phyloP scores from a whole-genome alignment of 2,113 vertebrate genomes.

The Oophaga pumilio region DNA sequence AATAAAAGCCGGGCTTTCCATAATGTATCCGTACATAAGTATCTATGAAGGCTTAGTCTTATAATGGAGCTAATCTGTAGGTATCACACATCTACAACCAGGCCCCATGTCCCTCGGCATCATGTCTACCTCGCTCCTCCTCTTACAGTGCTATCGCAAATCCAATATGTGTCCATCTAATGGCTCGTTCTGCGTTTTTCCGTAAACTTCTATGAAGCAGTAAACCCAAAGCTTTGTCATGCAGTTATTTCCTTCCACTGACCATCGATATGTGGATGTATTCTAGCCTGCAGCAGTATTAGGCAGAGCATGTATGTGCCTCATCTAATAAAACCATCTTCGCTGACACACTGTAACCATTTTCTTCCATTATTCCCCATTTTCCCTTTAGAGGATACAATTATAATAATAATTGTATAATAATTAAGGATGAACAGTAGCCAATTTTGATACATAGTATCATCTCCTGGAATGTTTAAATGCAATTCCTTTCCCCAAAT shows the following conservation, averaged over 20 bases:
- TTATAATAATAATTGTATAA: no score
- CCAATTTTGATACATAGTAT: background rate
- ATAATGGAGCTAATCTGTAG: background rate
- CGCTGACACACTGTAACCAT: conserved; percentile 21
- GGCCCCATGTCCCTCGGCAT: conserved; percentile 3
- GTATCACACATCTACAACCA: background rate
- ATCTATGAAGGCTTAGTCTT: background rate
- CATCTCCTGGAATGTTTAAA: background rate
- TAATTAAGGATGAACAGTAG: background rate
- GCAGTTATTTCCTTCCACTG: background rate
- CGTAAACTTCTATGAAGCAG: background rate
- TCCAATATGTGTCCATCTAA: background rate
- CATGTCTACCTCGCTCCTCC: background rate
- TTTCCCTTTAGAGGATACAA: background rate
- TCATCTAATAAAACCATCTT: background rate
- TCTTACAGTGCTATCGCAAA: conserved; percentile 23
- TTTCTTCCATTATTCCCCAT: conserved; percentile 31
- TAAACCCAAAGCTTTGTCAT: background rate
- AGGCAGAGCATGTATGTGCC: background rate
- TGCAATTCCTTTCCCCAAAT: background rate
- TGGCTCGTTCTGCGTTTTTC: background rate
- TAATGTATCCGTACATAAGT: background rate
- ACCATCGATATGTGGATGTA: background rate
- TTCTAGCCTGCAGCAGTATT: background rate
- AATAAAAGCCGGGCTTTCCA: background rate